phyloP scores from a whole-genome alignment of 2,797 vertebrate species.

The Erithacus rubecula region DNA sequence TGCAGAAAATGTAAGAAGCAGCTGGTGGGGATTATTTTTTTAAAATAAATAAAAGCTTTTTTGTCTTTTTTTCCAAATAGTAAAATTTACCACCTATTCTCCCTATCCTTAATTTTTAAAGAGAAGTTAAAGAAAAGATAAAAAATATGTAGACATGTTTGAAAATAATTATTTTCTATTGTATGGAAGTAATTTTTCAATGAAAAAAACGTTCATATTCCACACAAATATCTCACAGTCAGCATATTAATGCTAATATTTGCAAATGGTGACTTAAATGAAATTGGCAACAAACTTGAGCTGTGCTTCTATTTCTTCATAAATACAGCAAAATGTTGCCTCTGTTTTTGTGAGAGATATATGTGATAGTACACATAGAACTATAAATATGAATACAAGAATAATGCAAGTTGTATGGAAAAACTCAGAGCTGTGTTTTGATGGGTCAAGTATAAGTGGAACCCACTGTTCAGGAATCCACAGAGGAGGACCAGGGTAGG shows the following conservation, averaged over 20 bases:
- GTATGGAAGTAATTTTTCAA: not conserved
- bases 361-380: not conserved
- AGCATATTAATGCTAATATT: not conserved
- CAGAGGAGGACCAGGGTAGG: not conserved
- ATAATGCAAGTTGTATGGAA: not conserved
- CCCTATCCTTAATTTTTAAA: not conserved
- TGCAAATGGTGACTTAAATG: not conserved
- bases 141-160: not conserved
- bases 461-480: not conserved
- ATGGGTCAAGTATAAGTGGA: not conserved
- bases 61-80: not conserved
- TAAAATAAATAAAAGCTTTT: not conserved
- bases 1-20: not conserved
- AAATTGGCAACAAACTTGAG: not conserved
- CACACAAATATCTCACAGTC: not conserved
- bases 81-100: not conserved
- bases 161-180: not conserved
- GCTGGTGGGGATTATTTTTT: not conserved
- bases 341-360: not conserved
- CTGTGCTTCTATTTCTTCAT: not conserved
- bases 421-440: not conserved
- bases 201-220: not conserved
- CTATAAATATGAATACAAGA: not conserved
- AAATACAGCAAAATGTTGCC: not conserved
- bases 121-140: not conserved